phyloP scores from a whole-genome alignment of 2,888 invertebrate species.

The Cheiracanthium punctorium region DNA sequence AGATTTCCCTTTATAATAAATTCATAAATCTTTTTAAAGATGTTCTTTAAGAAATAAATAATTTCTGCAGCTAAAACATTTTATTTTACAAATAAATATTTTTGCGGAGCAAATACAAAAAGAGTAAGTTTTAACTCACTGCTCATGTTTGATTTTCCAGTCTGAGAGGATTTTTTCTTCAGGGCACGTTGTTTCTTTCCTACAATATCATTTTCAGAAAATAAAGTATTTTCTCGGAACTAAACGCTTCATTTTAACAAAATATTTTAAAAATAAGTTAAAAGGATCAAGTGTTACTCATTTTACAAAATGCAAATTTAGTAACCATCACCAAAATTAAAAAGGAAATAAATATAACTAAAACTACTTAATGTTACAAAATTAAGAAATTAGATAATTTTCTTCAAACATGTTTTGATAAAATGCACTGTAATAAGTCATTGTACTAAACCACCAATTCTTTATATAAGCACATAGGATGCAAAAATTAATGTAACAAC shows the following conservation, averaged over 20 bases:
- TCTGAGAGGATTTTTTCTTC: constrained; percentile 65
- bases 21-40: too few species aligned
- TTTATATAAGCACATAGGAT: too few species aligned
- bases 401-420: too few species aligned
- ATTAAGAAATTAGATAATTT: too few species aligned
- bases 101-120: constrained; percentile 50
- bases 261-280: constrained; percentile 21
- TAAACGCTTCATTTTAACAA: constrained; percentile 34
- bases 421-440: too few species aligned
- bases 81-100: not conserved
- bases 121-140: constrained; percentile 63
- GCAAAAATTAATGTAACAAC: too few species aligned
- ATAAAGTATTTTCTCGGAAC: constrained; percentile 55
- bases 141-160: constrained; percentile 67
- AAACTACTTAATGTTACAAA: too few species aligned
- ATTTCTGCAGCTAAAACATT: too few species aligned
- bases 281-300: not conserved
- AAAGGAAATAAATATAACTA: not conserved
- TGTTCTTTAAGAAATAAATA: too few species aligned
- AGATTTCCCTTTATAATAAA: too few species aligned
- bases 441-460: too few species aligned
- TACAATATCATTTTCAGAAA: constrained; percentile 63
- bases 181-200: constrained; percentile 65
- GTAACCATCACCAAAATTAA: not conserved
- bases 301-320: not conserved